phyloP scores from a whole-genome alignment of 92 coral and sea anemone species.

The Epizoanthus stellaris region DNA sequence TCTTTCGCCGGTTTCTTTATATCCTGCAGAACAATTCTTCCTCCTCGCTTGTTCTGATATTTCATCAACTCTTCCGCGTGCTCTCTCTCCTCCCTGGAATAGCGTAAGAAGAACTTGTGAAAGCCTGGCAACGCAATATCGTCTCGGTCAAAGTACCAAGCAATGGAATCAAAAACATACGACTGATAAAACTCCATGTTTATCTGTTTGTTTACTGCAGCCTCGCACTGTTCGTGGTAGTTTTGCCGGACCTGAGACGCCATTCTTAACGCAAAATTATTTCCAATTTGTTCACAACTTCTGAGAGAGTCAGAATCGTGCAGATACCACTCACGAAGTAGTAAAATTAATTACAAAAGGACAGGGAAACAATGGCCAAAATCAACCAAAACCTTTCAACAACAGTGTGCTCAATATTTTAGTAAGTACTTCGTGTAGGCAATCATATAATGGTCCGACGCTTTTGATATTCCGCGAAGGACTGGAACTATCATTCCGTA shows the following conservation, averaged over 20 bases:
- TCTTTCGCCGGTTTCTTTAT: conserved; percentile 91
- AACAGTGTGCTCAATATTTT: too few relatives aligned
- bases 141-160: conserved; percentile 96
- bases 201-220: conserved; percentile 98
- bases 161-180: conserved; percentile 91
- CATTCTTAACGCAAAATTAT: neutral
- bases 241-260: conserved; percentile 88
- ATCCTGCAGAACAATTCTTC: conserved; percentile 92
- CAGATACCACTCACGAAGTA: neutral
- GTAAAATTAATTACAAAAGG: neutral
- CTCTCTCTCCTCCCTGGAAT: conserved; percentile 90
- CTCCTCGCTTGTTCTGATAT: conserved; percentile 96
- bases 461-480: neutral
- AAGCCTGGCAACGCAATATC: conserved; percentile 90
- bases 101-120: conserved; percentile 88
- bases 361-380: too few relatives aligned
- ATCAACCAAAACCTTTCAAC: too few relatives aligned
- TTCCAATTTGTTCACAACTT: neutral
- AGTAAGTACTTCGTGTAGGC: too few relatives aligned
- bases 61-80: conserved; percentile 94
- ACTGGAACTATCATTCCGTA: conserved; percentile 19
- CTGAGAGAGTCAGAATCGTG: neutral
- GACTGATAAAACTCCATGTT: conserved; percentile 96
- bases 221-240: conserved; percentile 94
- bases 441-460: too few relatives aligned